Base-by-base conservation (phyloP, 2,888 invertebrate genomes). In the Mythimna impura region DNA sequence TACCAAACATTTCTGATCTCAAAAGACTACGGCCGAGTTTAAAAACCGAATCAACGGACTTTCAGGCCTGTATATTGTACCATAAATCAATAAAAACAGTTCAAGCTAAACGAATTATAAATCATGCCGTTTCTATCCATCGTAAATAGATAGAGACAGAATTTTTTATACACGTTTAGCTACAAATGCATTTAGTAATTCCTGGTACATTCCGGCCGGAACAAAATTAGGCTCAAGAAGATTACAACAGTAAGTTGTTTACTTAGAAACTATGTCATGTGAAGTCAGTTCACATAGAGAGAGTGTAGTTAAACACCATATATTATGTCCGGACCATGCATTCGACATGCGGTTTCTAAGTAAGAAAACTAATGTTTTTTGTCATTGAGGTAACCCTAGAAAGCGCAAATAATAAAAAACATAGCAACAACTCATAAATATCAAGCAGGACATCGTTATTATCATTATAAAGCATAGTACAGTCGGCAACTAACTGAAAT, bases 391-490 rank as follows among this genome's bases (percentile, higher is more conserved):
- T 73, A 66, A 34, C 47, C 58, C 36, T 66, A 66, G 66, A 54
- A 88, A 86, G 89, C 85, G 84, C 80, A 87, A 85, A 81, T 65
- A 58, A 85, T 71, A 70, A 66, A 69, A 43, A 73, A 76, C 57
- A 65, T 75, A 87, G 74, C 81, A 77, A 73, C 67, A 76, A 76
- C 71, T 70, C 66, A 77, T 63, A 74, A 62, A 79, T 69, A 75
- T 65, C 60, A 81, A 68, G 74, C 69, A 73, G 60, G 81, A 64
- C 58, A 72, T 55, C 10, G 58, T 70, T 62, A 9, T n/a, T 55
- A 40, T 63, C 40, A 64, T 66, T 65, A 76, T 60, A 10, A 76
- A 61, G 61, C 62, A 50, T 60, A 47, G 75, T 87, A 76, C 71
- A 75, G 70, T 70, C 61, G 68, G 68, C 78, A 86, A 61, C 40